Conservation (phyloP, 2,113 vertebrate species). For the Alligator mississippiensis region DNA sequence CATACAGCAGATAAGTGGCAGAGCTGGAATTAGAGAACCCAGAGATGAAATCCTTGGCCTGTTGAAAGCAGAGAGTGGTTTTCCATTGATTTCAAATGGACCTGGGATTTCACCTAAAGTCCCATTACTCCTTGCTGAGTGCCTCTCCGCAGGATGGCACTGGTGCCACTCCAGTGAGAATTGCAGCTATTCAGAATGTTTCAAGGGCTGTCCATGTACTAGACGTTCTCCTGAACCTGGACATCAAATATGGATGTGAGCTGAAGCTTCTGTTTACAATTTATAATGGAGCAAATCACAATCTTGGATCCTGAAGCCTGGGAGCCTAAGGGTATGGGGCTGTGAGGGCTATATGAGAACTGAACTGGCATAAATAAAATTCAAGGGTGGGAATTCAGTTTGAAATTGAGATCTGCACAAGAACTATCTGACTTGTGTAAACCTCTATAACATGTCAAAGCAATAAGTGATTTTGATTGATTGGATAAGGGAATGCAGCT, state of each 20-base stretch:
- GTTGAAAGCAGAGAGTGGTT: neutral
- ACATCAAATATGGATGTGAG: neutral
- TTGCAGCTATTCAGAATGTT: neutral
- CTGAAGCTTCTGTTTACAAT: neutral
- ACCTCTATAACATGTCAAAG: neutral
- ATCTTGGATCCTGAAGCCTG: neutral
- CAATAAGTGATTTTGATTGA: neutral
- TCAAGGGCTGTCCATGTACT: neutral
- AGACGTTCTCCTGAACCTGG: neutral
- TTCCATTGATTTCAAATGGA: neutral
- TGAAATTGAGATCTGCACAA: neutral
- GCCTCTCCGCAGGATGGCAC: neutral
- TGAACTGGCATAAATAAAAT: neutral
- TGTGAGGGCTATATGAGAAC: neutral
- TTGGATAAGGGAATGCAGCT: neutral
- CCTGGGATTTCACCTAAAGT: neutral
- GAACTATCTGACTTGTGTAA: neutral
- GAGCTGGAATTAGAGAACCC: neutral
- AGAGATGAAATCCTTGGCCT: neutral
- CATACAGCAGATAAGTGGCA: neutral
- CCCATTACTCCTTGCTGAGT: neutral
- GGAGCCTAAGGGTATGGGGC: accelerated
- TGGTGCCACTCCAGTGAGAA: neutral
- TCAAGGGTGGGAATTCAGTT: neutral
- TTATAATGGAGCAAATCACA: neutral